Conservation (phyloP, 2,113 vertebrate species). For the mouse (Mus musculus) region DNA sequence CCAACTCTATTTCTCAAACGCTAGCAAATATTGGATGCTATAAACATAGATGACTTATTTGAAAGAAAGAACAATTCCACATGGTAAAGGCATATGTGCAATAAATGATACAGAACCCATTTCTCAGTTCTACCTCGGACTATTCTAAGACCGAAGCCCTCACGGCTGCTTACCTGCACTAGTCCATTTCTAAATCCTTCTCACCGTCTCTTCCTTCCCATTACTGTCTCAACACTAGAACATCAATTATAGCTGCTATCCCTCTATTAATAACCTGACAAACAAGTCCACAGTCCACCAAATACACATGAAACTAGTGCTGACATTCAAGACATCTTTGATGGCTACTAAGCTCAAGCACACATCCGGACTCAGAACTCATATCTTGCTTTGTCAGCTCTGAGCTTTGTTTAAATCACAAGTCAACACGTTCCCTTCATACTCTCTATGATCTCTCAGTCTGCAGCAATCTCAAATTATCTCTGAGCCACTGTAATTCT, state of each 20-base stretch:
- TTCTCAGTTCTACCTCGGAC: background rate
- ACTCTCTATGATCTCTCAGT: background rate
- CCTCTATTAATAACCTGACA: slow-evolving; percentile 16
- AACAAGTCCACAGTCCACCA: background rate
- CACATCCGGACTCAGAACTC: background rate
- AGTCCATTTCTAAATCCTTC: background rate
- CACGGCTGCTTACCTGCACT: background rate
- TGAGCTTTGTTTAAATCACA: background rate
- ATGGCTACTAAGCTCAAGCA: background rate
- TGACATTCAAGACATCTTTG: background rate
- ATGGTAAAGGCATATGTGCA: background rate
- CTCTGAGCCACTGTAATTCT: background rate
- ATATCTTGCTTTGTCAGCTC: background rate
- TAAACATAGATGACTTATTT: background rate
- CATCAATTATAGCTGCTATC: background rate
- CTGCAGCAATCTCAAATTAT: background rate
- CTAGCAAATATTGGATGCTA: background rate
- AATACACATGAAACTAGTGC: background rate
- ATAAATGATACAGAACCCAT: background rate
- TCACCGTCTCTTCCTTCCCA: background rate
- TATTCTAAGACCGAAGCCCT: background rate
- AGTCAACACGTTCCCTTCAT: background rate
- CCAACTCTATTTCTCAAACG: background rate
- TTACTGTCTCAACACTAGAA: background rate
- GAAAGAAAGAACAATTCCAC: background rate